These are phyloP conservation scores for Phalera bucephala DNA, from an alignment of 2,888 invertebrate genomes.

Conservation along the genomic window DNA sequence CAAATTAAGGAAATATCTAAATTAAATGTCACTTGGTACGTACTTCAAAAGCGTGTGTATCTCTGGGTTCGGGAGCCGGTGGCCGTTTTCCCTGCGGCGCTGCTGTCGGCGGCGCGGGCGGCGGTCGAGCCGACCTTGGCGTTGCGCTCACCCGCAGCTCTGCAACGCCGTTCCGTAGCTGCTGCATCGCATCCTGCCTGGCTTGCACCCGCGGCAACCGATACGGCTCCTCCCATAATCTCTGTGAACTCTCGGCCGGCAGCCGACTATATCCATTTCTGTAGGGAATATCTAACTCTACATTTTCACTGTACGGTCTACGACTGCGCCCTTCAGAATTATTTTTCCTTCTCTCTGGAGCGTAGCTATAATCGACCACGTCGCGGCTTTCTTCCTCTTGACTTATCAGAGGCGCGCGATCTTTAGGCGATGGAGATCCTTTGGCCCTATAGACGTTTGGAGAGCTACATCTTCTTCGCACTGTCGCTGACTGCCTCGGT, in stretches of 20 bases:
- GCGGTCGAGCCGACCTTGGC: slow-evolving; percentile 65
- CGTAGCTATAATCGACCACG: slow-evolving; percentile 62
- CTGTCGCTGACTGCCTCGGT: slow-evolving; percentile 59
- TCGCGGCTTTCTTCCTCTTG: slow-evolving; percentile 71
- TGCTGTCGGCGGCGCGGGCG: slow-evolving; percentile 58
- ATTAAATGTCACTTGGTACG: no score
- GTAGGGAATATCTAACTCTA: slow-evolving; percentile 65
- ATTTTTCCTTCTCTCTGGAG: slow-evolving; percentile 61
- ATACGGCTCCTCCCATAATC: slow-evolving; percentile 75
- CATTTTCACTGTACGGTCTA: slow-evolving; percentile 75
- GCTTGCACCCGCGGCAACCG: slow-evolving; percentile 69
- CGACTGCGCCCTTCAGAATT: slow-evolving; percentile 56
- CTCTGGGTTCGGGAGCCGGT: slow-evolving; percentile 73
- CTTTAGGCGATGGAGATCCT: slow-evolving; percentile 46
- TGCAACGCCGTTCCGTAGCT: slow-evolving; percentile 65
- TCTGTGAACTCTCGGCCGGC: slow-evolving; percentile 52
- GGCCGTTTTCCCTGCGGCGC: slow-evolving; percentile 53
- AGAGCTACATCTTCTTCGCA: slow-evolving; percentile 71
- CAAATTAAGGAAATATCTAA: no score
- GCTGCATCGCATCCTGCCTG: slow-evolving; percentile 66
- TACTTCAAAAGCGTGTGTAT: slow-evolving; percentile 73
- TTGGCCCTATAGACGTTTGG: slow-evolving; percentile 71
- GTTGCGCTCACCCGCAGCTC: slow-evolving; percentile 72
- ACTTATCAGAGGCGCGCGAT: slow-evolving; percentile 58
- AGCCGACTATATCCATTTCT: slow-evolving; percentile 68